A percentile compares a stretch with the other conserved stretches of the same genome.
Evolutionary conservation across 2,113 vertebrate species (phyloP).

Genomic region (Cottus gobio): DNA sequence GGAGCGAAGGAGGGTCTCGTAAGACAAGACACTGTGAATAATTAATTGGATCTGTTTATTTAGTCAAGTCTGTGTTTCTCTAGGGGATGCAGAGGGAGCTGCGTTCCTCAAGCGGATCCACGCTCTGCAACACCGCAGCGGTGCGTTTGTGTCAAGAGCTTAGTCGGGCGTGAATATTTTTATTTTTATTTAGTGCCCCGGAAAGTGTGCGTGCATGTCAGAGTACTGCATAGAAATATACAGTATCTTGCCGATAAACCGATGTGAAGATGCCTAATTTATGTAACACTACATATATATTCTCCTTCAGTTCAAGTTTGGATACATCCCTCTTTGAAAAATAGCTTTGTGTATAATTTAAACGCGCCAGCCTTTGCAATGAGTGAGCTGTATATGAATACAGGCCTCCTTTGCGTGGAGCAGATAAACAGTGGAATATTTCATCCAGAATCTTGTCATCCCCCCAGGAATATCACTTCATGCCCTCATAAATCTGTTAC

Average conservation of each 20-base stretch:
- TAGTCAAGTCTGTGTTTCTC: constrained; percentile 60
- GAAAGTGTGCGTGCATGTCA: constrained; percentile 37
- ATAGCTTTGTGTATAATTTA: constrained; percentile 25
- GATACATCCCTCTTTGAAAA: constrained; percentile 10
- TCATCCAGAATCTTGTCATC: constrained; percentile 27
- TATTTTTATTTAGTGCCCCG: constrained; percentile 29
- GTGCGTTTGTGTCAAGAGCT: constrained; percentile 69
- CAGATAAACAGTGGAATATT: constrained; percentile 29
- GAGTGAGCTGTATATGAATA: constrained; percentile 19
- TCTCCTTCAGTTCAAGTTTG: constrained; percentile 11
- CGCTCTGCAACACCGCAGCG: constrained; percentile 57
- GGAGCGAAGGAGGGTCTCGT: constrained; percentile 35
- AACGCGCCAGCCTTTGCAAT: constrained; percentile 17
- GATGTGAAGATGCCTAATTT: constrained; percentile 18
- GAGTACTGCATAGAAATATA: constrained; percentile 17
- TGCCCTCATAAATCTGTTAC: constrained; percentile 51
- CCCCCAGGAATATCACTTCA: constrained; percentile 28
- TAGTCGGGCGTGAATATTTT: constrained; percentile 55
- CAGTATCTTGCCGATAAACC: constrained; percentile 15
- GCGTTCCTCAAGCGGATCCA: constrained; percentile 44
- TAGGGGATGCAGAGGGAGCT: constrained; percentile 35
- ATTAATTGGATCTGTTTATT: constrained; percentile 73
- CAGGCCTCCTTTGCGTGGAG: constrained; percentile 30
- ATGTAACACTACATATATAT: constrained; percentile 20
- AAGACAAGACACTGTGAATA: constrained; percentile 63